phyloP scores from a whole-genome alignment of 2,888 invertebrate species.

The Dermolepida albohirtum region DNA sequence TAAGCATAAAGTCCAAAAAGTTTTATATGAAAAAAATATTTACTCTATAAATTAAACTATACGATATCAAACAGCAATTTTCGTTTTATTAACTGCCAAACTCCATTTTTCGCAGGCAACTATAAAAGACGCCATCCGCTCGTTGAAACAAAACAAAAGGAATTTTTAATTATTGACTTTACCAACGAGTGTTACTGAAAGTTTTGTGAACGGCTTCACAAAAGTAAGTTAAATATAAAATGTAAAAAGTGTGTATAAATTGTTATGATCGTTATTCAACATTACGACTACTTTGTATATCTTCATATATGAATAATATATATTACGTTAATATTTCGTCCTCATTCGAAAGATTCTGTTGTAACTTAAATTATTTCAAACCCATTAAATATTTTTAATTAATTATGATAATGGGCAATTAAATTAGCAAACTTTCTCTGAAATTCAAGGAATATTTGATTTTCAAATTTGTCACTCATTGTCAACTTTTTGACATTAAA shows the following conservation, averaged over 20 bases:
- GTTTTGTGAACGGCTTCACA: slow-evolving; percentile 6
- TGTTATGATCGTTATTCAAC: slow-evolving; percentile 2
- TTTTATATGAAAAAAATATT: slow-evolving; percentile 18
- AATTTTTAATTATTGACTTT: slow-evolving; percentile 18
- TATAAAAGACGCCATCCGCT: slow-evolving; percentile 12
- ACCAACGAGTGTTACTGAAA: slow-evolving; percentile 12
- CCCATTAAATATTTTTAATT: too few relatives aligned
- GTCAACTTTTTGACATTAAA: too few relatives aligned
- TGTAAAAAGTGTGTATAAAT: slow-evolving; percentile 16
- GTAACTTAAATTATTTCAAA: too few relatives aligned
- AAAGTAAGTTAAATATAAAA: slow-evolving; percentile 12
- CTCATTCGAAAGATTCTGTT: too few relatives aligned
- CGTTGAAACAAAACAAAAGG: slow-evolving; percentile 1
- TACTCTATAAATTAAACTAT: slow-evolving; percentile 12
- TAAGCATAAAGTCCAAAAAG: background rate
- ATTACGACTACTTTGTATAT: background rate
- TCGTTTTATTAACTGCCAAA: slow-evolving; percentile 37
- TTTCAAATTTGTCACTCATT: too few relatives aligned
- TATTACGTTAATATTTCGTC: too few relatives aligned
- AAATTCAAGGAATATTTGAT: too few relatives aligned
- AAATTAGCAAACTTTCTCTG: too few relatives aligned
- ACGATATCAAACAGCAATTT: slow-evolving; percentile 25
- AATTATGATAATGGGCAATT: too few relatives aligned
- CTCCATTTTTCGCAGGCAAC: slow-evolving; percentile 25
- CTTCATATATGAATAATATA: too few relatives aligned